Percentiles rank a stretch among this genome's conserved stretches.
phyloP scores from a whole-genome alignment of 2,888 invertebrate species.

The Incurvaria masculella region DNA sequence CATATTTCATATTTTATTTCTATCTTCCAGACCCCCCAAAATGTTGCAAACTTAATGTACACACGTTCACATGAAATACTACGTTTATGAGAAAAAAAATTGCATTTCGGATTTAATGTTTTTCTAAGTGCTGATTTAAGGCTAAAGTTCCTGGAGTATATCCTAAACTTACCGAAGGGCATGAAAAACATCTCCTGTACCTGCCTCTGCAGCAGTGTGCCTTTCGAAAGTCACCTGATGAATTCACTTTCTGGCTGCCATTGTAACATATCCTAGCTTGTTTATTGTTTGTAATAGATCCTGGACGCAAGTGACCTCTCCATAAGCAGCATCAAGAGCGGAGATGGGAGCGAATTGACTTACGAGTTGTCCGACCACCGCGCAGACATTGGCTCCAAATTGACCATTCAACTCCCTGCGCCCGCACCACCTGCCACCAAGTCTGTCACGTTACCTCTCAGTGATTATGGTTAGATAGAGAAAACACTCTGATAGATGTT shows the following conservation, averaged over 20 bases:
- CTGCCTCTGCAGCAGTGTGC: constrained; percentile 1
- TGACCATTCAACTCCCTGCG: constrained; percentile 66
- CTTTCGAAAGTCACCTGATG: constrained; percentile 10
- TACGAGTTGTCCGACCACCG: constrained; percentile 60
- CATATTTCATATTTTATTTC: too few relatives aligned
- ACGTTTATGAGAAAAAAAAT: too few relatives aligned
- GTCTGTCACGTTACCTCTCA: constrained; percentile 31
- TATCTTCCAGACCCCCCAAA: too few relatives aligned
- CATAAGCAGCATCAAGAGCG: constrained; percentile 60
- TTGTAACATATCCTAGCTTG: too few relatives aligned
- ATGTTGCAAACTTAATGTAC: too few relatives aligned
- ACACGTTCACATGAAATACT: too few relatives aligned
- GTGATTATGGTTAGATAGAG: too few relatives aligned
- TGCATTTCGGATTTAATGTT: too few relatives aligned
- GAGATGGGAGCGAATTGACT: constrained; percentile 51
- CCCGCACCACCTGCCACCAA: constrained; percentile 31
- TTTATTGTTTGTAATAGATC: too few relatives aligned
- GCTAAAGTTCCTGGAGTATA: too few relatives aligned
- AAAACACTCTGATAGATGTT: too few relatives aligned
- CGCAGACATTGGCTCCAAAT: constrained; percentile 71
- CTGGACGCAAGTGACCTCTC: constrained; percentile 72
- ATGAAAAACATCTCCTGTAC: constrained; percentile 2
- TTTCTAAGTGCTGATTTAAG: too few relatives aligned
- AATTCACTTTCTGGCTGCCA: constrained; percentile 18
- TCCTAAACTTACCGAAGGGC: constrained; percentile 1